A percentile compares a stretch with the other conserved stretches of the same genome.
These are phyloP conservation scores for Gila orcuttii DNA, from an alignment of 2,113 vertebrate genomes.

Conservation along the genomic window DNA sequence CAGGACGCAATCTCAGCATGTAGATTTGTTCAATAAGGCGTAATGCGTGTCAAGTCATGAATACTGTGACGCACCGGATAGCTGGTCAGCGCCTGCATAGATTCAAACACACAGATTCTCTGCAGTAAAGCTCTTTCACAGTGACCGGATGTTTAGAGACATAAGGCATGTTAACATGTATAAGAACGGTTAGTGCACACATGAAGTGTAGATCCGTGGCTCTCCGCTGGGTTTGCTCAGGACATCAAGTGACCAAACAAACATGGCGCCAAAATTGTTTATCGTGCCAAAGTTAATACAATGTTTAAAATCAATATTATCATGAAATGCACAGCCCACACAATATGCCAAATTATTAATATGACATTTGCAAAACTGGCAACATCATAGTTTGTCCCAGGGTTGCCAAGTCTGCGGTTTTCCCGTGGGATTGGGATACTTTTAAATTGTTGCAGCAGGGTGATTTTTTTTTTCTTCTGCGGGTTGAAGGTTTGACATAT, in stretches of 20 bases:
- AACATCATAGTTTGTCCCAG: too few relatives aligned
- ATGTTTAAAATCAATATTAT: not conserved
- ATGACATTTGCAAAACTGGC: not conserved
- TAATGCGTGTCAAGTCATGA: constrained; percentile 3
- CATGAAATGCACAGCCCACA: not conserved
- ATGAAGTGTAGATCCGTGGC: not conserved
- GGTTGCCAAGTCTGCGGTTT: too few relatives aligned
- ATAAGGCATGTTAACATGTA: constrained; percentile 26
- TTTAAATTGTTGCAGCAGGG: too few relatives aligned
- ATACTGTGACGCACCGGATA: not conserved
- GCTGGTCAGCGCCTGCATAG: not conserved
- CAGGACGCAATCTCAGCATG: not conserved
- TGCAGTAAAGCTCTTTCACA: not conserved
- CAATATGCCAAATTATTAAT: not conserved
- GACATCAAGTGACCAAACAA: not conserved
- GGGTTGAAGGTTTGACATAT: too few relatives aligned
- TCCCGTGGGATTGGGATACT: too few relatives aligned
- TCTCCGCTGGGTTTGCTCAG: not conserved
- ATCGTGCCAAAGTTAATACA: not conserved
- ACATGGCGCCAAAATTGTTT: not conserved
- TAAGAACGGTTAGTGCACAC: constrained; percentile 20
- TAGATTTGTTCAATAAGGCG: constrained; percentile 25
- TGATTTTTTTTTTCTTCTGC: too few relatives aligned
- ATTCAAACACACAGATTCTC: not conserved
- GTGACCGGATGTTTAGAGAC: not conserved